Evolutionary conservation across 2,797 vertebrate genomes (phyloP).

Genomic region (Pseudochromis fuscus): DNA sequence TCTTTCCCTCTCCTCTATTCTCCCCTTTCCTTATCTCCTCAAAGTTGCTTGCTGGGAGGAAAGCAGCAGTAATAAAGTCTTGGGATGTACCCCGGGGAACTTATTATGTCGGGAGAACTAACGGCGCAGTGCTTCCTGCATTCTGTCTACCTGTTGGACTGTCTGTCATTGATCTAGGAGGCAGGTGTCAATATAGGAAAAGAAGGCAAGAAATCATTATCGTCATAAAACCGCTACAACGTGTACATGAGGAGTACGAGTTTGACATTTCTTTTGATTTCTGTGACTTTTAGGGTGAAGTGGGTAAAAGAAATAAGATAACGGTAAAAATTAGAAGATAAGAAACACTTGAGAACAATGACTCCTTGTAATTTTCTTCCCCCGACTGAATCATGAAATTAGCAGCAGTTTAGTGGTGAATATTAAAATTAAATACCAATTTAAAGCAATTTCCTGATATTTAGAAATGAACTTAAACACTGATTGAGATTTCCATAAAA

Average conservation of each 20-base stretch:
- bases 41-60: constrained; percentile 65
- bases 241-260: constrained; percentile 17
- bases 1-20: constrained; percentile 58
- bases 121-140: constrained; percentile 55
- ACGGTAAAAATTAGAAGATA: constrained; percentile 1
- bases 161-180: constrained; percentile 69
- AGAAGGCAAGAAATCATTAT: constrained; percentile 57
- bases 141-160: constrained; percentile 74
- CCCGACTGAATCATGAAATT: not conserved
- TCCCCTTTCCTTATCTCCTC: constrained; percentile 66
- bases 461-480: too few relatives aligned
- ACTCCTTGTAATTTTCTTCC: not conserved
- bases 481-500: too few relatives aligned
- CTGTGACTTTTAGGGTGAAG: constrained; percentile 11
- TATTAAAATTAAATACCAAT: too few relatives aligned
- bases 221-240: constrained; percentile 38
- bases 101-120: constrained; percentile 78
- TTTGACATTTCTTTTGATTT: constrained; percentile 44
- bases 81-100: constrained; percentile 72
- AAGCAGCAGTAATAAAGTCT: constrained; percentile 66
- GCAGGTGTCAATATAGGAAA: constrained; percentile 72
- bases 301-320: not conserved
- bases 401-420: too few relatives aligned
- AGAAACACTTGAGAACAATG: not conserved
- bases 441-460: too few relatives aligned